These are phyloP conservation scores for Fratercula arctica DNA, from an alignment of 2,797 vertebrate species.

Conservation along the genomic window DNA sequence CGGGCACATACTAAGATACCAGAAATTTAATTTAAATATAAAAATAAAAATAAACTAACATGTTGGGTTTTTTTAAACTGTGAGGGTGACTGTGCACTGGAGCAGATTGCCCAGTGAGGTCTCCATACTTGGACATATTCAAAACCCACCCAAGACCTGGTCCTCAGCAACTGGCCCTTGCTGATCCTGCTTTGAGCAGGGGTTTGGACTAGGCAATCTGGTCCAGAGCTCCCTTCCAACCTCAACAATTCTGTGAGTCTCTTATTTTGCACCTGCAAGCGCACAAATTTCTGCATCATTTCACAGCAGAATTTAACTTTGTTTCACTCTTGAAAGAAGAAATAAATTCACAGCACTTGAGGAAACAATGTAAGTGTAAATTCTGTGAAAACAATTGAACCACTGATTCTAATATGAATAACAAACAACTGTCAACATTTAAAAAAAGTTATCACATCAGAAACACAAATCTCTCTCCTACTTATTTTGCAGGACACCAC, in stretches of 20 bases:
- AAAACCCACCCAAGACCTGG: neutral
- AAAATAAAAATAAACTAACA: neutral
- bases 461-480: neutral
- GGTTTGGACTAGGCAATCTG: accelerated
- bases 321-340: neutral
- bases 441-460: neutral
- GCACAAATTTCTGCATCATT: neutral
- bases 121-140: neutral
- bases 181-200: neutral
- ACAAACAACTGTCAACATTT: neutral
- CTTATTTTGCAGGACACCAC: neutral
- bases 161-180: accelerated
- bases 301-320: neutral
- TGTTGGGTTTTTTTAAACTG: too few relatives aligned
- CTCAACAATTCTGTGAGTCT: accelerated
- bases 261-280: neutral
- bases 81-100: neutral
- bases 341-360: neutral
- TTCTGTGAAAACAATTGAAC: neutral
- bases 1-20: accelerated
- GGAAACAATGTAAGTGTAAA: neutral
- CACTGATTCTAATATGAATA: neutral
- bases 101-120: neutral
- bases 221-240: neutral
- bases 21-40: neutral